phyloP scores from a whole-genome alignment of 1,140 invertebrate species.

The Caenorhabditis briggsae region DNA sequence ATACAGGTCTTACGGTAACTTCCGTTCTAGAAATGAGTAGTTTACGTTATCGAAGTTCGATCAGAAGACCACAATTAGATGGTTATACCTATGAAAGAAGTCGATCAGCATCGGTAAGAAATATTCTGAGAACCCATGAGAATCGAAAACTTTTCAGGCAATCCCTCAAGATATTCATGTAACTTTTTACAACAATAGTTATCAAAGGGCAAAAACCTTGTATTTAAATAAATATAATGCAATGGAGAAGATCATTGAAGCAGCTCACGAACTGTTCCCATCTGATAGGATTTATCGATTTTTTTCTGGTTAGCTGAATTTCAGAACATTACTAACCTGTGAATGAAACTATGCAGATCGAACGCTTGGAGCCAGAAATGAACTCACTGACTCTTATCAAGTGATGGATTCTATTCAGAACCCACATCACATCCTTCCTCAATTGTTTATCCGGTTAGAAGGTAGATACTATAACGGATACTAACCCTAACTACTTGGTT shows the following conservation, averaged over 20 bases:
- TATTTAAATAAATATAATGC: slow-evolving; percentile 27
- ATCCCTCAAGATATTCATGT: slow-evolving; percentile 19
- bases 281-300: not conserved
- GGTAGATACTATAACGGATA: not conserved
- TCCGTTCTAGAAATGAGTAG: not conserved
- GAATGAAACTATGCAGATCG: not conserved
- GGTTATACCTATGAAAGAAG: not conserved
- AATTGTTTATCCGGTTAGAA: not conserved
- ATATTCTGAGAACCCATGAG: not conserved
- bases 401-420: slow-evolving; percentile 34
- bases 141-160: not conserved
- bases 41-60: not conserved
- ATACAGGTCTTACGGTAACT: no score
- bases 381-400: not conserved
- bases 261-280: slow-evolving; percentile 21
- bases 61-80: not conserved
- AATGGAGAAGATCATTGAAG: slow-evolving; percentile 32
- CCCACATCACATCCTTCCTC: slow-evolving; percentile 7
- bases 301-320: not conserved
- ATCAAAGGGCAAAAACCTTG: slow-evolving; percentile 5
- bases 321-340: not conserved
- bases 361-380: slow-evolving; percentile 9
- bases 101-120: not conserved
- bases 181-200: not conserved
- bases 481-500: not conserved